Conservation (phyloP, 1,140 invertebrate species). For the Spodoptera litura region DNA sequence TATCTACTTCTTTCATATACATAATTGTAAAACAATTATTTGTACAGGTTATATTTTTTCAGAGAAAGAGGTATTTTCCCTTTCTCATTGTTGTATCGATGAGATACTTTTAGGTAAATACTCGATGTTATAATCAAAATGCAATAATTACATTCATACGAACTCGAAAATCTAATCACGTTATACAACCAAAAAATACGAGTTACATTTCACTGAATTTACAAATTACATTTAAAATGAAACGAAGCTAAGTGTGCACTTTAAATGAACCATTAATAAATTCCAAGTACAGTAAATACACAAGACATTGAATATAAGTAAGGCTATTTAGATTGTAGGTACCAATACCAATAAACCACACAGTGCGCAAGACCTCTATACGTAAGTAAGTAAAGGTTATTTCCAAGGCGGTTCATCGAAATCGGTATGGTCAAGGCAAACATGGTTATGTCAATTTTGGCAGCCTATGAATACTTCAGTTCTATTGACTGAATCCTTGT, state of each 20-base stretch:
- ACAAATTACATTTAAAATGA: not conserved
- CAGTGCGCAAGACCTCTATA: slow-evolving; percentile 2
- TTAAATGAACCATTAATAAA: not conserved
- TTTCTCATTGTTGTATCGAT: too few species aligned
- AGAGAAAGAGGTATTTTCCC: too few species aligned
- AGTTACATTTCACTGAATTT: not conserved
- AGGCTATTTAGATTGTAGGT: slow-evolving; percentile 1
- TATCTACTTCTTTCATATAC: not conserved
- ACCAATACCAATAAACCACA: not conserved
- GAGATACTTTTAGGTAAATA: too few species aligned
- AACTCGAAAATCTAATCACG: not conserved
- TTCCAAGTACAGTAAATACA: not conserved
- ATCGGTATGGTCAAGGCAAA: slow-evolving; percentile 47
- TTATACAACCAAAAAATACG: not conserved
- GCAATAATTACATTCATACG: too few species aligned
- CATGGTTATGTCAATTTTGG: slow-evolving; percentile 38
- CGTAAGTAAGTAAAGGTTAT: slow-evolving; percentile 30
- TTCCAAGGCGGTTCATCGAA: slow-evolving; percentile 43
- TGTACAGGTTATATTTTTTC: not conserved
- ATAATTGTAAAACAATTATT: not conserved
- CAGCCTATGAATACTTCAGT: slow-evolving; percentile 11
- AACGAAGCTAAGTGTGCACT: not conserved
- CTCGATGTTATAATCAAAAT: too few species aligned
- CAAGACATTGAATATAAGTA: not conserved
- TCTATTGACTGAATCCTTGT: slow-evolving; percentile 27